These are phyloP conservation scores for Pipistrellus pipistrellus DNA, from an alignment of 2,797 vertebrate genomes.

Conservation along the genomic window DNA sequence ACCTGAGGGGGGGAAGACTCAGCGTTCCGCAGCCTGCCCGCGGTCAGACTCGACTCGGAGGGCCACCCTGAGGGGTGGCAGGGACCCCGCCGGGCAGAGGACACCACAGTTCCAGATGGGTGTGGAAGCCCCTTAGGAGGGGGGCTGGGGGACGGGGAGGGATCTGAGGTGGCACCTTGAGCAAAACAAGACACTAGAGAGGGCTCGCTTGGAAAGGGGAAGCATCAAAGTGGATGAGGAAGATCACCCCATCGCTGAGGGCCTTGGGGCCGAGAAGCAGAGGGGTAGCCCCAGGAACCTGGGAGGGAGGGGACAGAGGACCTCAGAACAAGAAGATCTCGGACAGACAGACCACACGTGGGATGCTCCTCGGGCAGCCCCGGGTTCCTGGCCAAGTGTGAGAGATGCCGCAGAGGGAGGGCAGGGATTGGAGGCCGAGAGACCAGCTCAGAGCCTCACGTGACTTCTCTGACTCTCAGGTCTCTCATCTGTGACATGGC, in stretches of 20 bases:
- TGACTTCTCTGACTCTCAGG: neutral
- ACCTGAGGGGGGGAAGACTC: slow-evolving; percentile 87
- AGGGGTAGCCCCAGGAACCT: neutral
- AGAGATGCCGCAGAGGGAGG: neutral
- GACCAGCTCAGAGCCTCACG: neutral
- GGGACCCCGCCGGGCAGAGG: neutral
- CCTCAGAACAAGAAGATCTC: neutral
- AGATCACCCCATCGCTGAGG: neutral
- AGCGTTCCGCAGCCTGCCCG: neutral
- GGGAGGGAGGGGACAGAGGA: neutral
- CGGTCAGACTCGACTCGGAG: neutral
- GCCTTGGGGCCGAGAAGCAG: neutral
- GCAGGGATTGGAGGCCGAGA: neutral
- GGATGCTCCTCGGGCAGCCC: fast-evolving
- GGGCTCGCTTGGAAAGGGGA: neutral
- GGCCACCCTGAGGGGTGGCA: fast-evolving
- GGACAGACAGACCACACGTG: neutral
- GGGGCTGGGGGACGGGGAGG: too few relatives aligned
- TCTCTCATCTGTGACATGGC: neutral
- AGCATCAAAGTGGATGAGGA: neutral
- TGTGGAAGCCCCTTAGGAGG: neutral
- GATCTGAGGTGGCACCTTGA: neutral
- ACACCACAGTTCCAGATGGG: neutral
- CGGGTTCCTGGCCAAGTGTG: fast-evolving
- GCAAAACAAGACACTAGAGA: neutral